Conservation (phyloP, 1,140 invertebrate genomes). For the Drosophila pandora region DNA sequence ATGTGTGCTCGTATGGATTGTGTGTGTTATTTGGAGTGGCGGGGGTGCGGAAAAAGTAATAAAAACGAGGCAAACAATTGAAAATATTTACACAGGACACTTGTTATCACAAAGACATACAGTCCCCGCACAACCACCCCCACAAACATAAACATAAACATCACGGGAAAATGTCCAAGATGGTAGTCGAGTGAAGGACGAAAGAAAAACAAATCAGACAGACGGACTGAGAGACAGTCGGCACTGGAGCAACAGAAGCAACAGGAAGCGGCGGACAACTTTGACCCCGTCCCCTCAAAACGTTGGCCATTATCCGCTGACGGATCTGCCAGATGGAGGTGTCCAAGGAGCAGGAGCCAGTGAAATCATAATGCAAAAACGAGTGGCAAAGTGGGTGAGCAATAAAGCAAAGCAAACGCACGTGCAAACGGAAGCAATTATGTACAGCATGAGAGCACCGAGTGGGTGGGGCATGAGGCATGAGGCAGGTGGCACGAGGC, state of each 20-base stretch:
- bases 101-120: slow-evolving; percentile 79
- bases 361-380: slow-evolving; percentile 70
- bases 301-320: slow-evolving; percentile 30
- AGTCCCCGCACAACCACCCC: slow-evolving; percentile 34
- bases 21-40: slow-evolving; percentile 6
- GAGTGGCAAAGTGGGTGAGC: slow-evolving; percentile 36
- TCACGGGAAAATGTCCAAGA: slow-evolving; percentile 33
- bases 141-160: slow-evolving; percentile 61
- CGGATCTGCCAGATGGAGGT: slow-evolving; percentile 19
- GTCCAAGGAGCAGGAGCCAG: slow-evolving; percentile 13
- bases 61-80: slow-evolving; percentile 79
- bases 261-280: slow-evolving; percentile 65
- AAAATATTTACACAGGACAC: slow-evolving; percentile 82
- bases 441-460: slow-evolving; percentile 62
- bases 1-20: slow-evolving; percentile 26
- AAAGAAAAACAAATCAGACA: slow-evolving; percentile 69
- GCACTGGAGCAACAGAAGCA: slow-evolving; percentile 52
- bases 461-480: background rate
- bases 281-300: slow-evolving; percentile 23
- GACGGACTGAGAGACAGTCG: slow-evolving; percentile 39
- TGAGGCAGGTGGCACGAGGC: background rate
- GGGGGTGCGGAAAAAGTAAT: slow-evolving; percentile 64
- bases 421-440: slow-evolving; percentile 80
- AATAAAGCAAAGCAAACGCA: slow-evolving; percentile 68
- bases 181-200: slow-evolving; percentile 16